These are phyloP conservation scores for Cydia amplana DNA, from an alignment of 1,140 invertebrate genomes.

Conservation along the genomic window DNA sequence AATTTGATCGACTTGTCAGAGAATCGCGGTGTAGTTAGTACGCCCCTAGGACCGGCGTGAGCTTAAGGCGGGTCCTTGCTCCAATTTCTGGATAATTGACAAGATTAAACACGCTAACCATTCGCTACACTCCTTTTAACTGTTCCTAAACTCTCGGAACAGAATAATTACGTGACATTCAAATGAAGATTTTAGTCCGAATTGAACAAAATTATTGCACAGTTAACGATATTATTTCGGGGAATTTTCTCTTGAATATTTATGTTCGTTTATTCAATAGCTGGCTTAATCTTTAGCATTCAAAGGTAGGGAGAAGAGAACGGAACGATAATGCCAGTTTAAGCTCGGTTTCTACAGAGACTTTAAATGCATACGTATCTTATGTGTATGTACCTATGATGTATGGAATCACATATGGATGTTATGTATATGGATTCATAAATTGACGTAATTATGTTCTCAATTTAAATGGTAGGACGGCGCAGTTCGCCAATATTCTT, in stretches of 20 bases:
- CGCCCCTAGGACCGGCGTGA: slow-evolving; percentile 39
- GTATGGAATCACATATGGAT: no score
- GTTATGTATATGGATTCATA: no score
- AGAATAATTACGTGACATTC: slow-evolving; percentile 60
- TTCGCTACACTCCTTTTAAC: slow-evolving; percentile 54
- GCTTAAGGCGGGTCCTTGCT: slow-evolving; percentile 41
- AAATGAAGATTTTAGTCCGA: slow-evolving; percentile 53
- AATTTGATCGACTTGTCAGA: slow-evolving; percentile 23
- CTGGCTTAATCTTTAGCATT: slow-evolving; percentile 20
- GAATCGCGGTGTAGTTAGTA: slow-evolving; percentile 37
- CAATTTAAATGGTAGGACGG: no score
- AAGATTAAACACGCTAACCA: slow-evolving; percentile 62
- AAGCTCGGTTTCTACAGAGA: background rate
- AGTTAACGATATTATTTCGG: slow-evolving; percentile 46
- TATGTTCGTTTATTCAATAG: slow-evolving; percentile 29
- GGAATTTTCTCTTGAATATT: slow-evolving; percentile 37
- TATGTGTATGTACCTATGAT: no score
- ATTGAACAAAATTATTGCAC: slow-evolving; percentile 46
- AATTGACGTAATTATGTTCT: no score
- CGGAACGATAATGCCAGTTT: background rate
- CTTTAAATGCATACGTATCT: no score
- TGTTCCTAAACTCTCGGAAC: slow-evolving; percentile 50
- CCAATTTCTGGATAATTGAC: slow-evolving; percentile 67
- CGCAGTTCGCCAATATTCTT: no score
- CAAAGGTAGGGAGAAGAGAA: slow-evolving; percentile 6